Conservation (phyloP, 2,113 vertebrate species). For the Hippocampus guttulatus region DNA sequence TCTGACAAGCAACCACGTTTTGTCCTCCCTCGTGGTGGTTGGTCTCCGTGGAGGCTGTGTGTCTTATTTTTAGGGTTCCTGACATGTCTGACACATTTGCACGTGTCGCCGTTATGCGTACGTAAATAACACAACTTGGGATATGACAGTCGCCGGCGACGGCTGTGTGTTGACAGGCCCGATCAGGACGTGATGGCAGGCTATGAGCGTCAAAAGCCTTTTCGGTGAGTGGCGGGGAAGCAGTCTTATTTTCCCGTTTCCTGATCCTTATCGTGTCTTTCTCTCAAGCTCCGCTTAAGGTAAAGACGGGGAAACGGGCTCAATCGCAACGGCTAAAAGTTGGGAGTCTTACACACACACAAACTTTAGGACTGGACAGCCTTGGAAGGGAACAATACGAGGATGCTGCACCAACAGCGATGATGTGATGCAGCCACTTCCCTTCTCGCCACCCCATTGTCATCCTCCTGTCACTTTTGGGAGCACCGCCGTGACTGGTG, state of each 20-base stretch:
- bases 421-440: conserved; percentile 3
- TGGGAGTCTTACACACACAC: conserved; percentile 54
- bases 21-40: neutral
- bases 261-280: conserved; percentile 67
- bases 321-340: conserved; percentile 63
- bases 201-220: conserved; percentile 77
- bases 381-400: neutral
- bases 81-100: conserved; percentile 74
- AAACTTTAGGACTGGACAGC: conserved; percentile 22
- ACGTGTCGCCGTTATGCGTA: conserved; percentile 59
- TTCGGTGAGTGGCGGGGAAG: conserved; percentile 69
- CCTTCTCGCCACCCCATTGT: conserved; percentile 33
- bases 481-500: conserved; percentile 31
- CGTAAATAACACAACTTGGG: conserved; percentile 69
- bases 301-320: conserved; percentile 58
- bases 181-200: conserved; percentile 78
- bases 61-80: conserved; percentile 54
- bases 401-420: neutral
- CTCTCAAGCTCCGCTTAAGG: conserved; percentile 64
- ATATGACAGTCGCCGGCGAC: conserved; percentile 34
- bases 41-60: conserved; percentile 20
- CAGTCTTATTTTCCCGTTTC: conserved; percentile 64
- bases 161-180: conserved; percentile 70
- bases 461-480: conserved; percentile 33
- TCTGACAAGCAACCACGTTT: neutral